Conservation (phyloP, 2,888 invertebrate genomes). For the Holacanthella duospinosa region DNA sequence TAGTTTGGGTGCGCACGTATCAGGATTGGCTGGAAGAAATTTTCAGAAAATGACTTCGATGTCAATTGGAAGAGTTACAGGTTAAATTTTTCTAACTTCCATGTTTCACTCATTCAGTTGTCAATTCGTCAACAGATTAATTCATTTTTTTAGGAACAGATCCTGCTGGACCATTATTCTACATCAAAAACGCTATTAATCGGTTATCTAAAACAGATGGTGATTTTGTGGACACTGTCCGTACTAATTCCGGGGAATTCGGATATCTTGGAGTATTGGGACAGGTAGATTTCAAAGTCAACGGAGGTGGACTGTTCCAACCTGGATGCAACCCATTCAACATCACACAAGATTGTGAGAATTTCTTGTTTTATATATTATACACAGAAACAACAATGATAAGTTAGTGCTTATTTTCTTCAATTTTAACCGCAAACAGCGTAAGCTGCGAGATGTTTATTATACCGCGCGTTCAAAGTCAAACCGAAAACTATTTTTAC, state of each 20-base stretch:
- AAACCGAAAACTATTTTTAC: no score
- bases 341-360: neutral
- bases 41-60: neutral
- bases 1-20: neutral
- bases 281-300: neutral
- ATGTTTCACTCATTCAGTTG: neutral
- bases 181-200: neutral
- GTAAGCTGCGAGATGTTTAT: no score
- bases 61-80: neutral
- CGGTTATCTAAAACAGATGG: neutral
- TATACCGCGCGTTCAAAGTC: no score
- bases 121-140: no score
- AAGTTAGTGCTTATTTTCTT: no score
- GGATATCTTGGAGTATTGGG: neutral
- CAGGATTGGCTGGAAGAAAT: neutral
- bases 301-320: neutral
- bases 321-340: neutral
- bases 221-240: neutral
- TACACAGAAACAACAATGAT: no score
- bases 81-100: neutral
- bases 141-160: neutral
- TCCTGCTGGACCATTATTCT: neutral
- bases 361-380: neutral
- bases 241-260: neutral
- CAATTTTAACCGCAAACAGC: no score